Conservation (phyloP, 2,888 invertebrate species). For the Agelastica alni region DNA sequence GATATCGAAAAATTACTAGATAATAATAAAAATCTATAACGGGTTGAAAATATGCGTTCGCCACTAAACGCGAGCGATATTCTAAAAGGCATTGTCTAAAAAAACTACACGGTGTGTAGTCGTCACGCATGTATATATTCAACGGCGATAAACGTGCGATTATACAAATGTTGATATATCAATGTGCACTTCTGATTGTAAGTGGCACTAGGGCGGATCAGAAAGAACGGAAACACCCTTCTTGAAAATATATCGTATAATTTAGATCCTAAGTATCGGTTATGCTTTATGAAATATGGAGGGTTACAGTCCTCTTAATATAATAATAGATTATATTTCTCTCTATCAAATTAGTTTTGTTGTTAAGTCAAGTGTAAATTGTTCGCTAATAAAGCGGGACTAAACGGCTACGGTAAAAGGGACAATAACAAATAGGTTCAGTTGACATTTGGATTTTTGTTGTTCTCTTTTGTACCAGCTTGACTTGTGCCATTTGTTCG, state of each 20-base stretch:
- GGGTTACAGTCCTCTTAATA: slow-evolving; percentile 39
- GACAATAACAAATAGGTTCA: slow-evolving; percentile 32
- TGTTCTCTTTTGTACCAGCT: slow-evolving; percentile 19
- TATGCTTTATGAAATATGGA: slow-evolving; percentile 47
- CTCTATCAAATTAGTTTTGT: slow-evolving; percentile 54
- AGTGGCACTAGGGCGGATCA: slow-evolving; percentile 42
- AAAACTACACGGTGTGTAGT: background rate
- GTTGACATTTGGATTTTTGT: slow-evolving; percentile 31
- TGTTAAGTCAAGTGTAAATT: slow-evolving; percentile 51
- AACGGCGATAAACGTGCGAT: slow-evolving; percentile 5
- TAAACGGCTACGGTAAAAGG: slow-evolving; percentile 43
- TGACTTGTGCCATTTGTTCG: slow-evolving; percentile 34
- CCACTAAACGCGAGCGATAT: too few species aligned
- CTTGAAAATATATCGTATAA: slow-evolving; percentile 47
- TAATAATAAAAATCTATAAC: too few species aligned
- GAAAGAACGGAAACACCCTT: slow-evolving; percentile 37
- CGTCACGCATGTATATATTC: slow-evolving; percentile 6
- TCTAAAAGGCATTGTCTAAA: too few species aligned
- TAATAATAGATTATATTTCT: slow-evolving; percentile 49
- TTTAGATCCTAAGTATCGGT: slow-evolving; percentile 48
- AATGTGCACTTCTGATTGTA: slow-evolving; percentile 42
- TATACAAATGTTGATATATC: slow-evolving; percentile 49
- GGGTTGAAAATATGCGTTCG: too few species aligned
- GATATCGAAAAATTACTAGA: too few species aligned
- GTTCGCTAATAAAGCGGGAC: slow-evolving; percentile 54